Percentiles rank a stretch among this genome's conserved stretches.
Evolutionary conservation across 1,140 invertebrate genomes (phyloP).

Genomic region (Bombus cullumanus): DNA sequence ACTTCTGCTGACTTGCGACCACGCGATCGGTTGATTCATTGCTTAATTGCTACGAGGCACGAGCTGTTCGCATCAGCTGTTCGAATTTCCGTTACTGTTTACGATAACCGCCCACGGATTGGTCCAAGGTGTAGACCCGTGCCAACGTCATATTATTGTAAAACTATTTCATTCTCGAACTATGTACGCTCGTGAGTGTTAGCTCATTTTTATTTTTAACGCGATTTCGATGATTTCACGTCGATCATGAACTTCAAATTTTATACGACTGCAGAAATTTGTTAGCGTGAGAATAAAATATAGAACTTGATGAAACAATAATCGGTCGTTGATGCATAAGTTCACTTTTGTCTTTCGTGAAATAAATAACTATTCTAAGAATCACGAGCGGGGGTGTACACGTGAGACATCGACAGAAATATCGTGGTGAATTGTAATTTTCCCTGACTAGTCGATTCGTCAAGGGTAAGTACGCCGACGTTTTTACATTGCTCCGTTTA

Average conservation of each 20-base stretch:
- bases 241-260: background rate
- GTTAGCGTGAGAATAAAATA: accelerated
- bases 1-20: background rate
- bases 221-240: background rate
- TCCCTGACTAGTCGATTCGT: background rate
- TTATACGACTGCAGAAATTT: background rate
- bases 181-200: background rate
- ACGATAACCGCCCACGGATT: background rate
- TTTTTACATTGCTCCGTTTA: background rate
- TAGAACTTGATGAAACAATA: background rate
- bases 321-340: too few species aligned
- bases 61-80: background rate
- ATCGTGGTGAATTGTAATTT: background rate
- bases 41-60: slow-evolving; percentile 2
- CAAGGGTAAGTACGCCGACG: background rate
- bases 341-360: background rate
- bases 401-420: slow-evolving; percentile 32
- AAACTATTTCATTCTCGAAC: background rate
- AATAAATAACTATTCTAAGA: background rate
- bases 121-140: too few species aligned
- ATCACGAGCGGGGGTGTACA: too few species aligned
- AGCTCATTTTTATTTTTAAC: background rate
- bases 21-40: slow-evolving; percentile 29
- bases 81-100: slow-evolving; percentile 25
- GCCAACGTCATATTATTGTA: background rate